Evolutionary conservation across 2,113 vertebrate genomes (phyloP), one percentile per base, ranked within the genome.

Genomic region (Geothlypis trichas): DNA sequence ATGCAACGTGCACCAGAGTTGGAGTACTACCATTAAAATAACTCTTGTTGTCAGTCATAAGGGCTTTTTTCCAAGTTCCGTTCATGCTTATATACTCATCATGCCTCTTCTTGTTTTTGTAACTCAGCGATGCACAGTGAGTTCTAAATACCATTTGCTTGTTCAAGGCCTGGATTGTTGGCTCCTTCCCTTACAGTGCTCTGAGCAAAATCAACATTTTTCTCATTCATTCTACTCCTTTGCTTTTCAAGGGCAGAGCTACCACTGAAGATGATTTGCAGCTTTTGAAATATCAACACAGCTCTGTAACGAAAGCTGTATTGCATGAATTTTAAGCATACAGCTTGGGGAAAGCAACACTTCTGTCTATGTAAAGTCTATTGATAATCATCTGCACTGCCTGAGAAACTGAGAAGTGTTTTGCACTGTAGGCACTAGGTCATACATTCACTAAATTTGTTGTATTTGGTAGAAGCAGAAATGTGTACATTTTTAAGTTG

Each of bases 11-110:
- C 47, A 89, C 86, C 46, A 81, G 66, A 88, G 37, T 63, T 85
- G 54, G 65, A 91, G 75, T 61, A 63, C 41, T 92, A 96, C 86
- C 75, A 52, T 96, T 96, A 90, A 87, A 96, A 94, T 95, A 93
- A 94, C 3, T 6, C 49, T 95, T 87, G 55, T 47, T 96, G 92
- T 96, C 95, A 97, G 90, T 93, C 89, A 93, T 95, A 85, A 91
- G 84, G 96, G 94, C 95, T 94, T 90, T 96, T 82, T 96, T 95
- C 97, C 97, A 97, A 96, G 93, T 95, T 91, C 77, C 3, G 5
- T 91, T 97, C 83, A 91, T 93, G 82, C 80, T 82, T 93, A 68
- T n/a, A 69, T 51, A 89, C 75, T 90, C 95, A 89, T 96, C 88
- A 68, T 94, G 94, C 74, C 88, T 89, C 69, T 94, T 97, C 94